Evolutionary conservation across 2,888 invertebrate genomes (phyloP).

Genomic region (Monopis laevigella): DNA sequence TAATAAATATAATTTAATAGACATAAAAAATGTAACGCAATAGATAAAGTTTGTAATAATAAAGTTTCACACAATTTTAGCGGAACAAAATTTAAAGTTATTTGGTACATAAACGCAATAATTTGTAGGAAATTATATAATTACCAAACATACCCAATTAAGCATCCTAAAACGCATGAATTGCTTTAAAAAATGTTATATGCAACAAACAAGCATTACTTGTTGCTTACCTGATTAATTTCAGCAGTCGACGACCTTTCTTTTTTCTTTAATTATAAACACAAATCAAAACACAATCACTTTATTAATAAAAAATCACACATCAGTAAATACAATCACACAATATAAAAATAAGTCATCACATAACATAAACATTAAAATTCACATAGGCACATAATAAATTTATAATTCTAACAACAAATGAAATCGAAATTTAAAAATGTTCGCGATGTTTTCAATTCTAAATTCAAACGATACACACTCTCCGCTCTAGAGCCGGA

Average conservation of each 20-base stretch:
- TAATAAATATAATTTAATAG: too few relatives aligned
- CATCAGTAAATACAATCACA: background rate
- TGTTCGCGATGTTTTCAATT: too few relatives aligned
- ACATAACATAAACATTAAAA: too few relatives aligned
- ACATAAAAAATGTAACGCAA: background rate
- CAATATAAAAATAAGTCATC: background rate
- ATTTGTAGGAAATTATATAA: conserved; percentile 9
- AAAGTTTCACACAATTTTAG: conserved; percentile 1
- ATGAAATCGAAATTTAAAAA: too few relatives aligned
- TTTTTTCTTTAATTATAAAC: background rate
- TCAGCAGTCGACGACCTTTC: background rate
- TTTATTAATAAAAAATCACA: background rate
- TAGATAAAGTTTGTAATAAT: background rate
- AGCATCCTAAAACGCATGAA: conserved; percentile 2
- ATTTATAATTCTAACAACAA: too few relatives aligned
- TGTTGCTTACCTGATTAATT: background rate
- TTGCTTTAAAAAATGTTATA: background rate
- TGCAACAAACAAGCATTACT: background rate
- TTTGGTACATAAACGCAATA: conserved; percentile 7
- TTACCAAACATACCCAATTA: conserved; percentile 11
- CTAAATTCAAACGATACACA: too few relatives aligned
- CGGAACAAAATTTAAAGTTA: conserved; percentile 6
- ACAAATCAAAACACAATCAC: background rate
- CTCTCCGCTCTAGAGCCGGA: too few relatives aligned
- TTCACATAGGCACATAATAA: too few relatives aligned